Percentiles rank a stretch among this genome's conserved stretches.
Conservation (phyloP, 1,140 invertebrate genomes). For the Ladona fulva region DNA sequence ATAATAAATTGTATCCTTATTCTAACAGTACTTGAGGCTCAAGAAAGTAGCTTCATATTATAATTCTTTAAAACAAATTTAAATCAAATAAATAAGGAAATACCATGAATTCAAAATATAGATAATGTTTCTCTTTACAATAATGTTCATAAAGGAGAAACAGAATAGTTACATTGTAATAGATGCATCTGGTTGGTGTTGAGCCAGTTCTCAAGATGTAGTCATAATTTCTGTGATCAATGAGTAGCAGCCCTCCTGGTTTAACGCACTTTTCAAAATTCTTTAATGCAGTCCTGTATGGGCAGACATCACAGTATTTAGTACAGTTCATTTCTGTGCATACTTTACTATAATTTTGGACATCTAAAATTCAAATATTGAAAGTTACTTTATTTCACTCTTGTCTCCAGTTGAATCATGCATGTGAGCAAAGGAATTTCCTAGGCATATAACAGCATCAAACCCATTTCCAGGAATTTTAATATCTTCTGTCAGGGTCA, state of each 20-base stretch:
- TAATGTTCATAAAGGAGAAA: not conserved
- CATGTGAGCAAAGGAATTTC: slow-evolving; percentile 83
- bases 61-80: too few species aligned
- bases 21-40: too few species aligned
- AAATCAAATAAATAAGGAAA: not conserved
- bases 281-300: slow-evolving; percentile 47
- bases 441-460: slow-evolving; percentile 76
- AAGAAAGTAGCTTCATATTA: too few species aligned
- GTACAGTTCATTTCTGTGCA: slow-evolving; percentile 12
- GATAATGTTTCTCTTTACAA: not conserved
- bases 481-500: slow-evolving; percentile 62
- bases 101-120: not conserved
- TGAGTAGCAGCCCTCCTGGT: slow-evolving; percentile 71
- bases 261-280: slow-evolving; percentile 75
- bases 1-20: too few species aligned
- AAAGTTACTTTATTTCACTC: slow-evolving; percentile 58
- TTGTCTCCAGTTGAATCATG: slow-evolving; percentile 68
- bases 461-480: slow-evolving; percentile 51
- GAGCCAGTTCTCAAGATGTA: slow-evolving; percentile 61
- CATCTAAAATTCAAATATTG: not conserved
- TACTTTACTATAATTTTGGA: not conserved
- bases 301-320: slow-evolving; percentile 17
- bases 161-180: slow-evolving; percentile 69
- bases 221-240: slow-evolving; percentile 84
- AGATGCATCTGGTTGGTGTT: slow-evolving; percentile 70